These are phyloP conservation scores for Eugnorisma glareosa DNA, from an alignment of 2,888 invertebrate species.

Conservation along the genomic window DNA sequence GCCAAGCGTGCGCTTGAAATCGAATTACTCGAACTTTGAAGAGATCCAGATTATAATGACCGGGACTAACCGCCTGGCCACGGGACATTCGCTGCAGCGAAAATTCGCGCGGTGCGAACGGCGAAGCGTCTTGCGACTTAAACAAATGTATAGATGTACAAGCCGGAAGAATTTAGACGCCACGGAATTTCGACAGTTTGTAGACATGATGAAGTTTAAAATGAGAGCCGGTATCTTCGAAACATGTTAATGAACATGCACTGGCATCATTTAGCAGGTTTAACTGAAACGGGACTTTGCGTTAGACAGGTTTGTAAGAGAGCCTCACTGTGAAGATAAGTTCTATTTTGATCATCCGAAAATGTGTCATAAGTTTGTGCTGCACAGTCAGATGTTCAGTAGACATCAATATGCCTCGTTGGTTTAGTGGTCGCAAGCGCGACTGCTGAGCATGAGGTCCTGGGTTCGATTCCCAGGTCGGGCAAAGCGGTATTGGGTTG, in stretches of 20 bases:
- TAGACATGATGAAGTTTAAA: neutral
- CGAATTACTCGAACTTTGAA: too few relatives aligned
- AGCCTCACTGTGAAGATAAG: too few relatives aligned
- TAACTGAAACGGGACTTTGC: constrained; percentile 19
- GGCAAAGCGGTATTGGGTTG: too few relatives aligned
- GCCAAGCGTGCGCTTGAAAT: too few relatives aligned
- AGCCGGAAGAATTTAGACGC: neutral
- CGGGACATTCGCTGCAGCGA: too few relatives aligned
- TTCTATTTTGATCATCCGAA: neutral
- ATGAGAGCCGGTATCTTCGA: constrained; percentile 1
- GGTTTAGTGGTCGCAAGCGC: neutral
- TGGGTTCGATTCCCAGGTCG: neutral
- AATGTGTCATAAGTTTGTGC: neutral
- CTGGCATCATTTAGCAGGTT: constrained; percentile 19
- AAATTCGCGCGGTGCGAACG: too few relatives aligned
- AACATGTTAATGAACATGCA: constrained; percentile 13
- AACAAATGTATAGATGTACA: too few relatives aligned
- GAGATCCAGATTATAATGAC: too few relatives aligned
- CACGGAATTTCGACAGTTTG: neutral
- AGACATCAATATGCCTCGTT: neutral
- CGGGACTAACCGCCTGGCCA: too few relatives aligned
- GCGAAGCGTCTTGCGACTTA: too few relatives aligned
- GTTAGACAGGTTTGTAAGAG: neutral
- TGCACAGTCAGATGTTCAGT: neutral
- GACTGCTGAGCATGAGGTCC: neutral